These are phyloP conservation scores for Beris chalybata DNA, from an alignment of 2,888 invertebrate genomes.

Conservation along the genomic window DNA sequence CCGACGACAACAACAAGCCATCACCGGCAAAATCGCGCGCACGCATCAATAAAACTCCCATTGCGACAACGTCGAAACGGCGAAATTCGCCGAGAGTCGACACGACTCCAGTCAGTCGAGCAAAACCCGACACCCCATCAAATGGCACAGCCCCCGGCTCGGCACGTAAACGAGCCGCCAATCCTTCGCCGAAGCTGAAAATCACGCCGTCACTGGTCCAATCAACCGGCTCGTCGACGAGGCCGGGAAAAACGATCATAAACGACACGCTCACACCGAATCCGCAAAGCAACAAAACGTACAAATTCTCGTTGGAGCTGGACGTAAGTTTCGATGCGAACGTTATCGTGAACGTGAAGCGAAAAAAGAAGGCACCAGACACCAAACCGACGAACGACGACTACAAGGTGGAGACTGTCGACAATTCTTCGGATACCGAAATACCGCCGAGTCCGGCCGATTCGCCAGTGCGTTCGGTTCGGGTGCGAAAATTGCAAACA, in stretches of 20 bases:
- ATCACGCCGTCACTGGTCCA: conserved; percentile 20
- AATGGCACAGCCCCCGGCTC: conserved; percentile 8
- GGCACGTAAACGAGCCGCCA: conserved; percentile 42
- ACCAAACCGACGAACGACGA: background rate
- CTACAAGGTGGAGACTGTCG: background rate
- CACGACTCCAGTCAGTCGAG: conserved; percentile 24
- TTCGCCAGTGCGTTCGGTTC: conserved; percentile 13
- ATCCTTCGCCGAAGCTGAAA: conserved; percentile 38
- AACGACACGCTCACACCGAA: conserved; percentile 53
- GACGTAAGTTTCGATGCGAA: conserved; percentile 57
- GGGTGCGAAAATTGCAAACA: conserved; percentile 10
- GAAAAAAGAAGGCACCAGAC: conserved; percentile 48
- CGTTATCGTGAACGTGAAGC: conserved; percentile 54
- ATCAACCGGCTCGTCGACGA: conserved; percentile 39
- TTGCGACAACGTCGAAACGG: conserved; percentile 14
- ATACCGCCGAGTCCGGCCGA: conserved; percentile 19
- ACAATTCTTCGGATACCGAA: conserved; percentile 18
- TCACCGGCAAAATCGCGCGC: background rate
- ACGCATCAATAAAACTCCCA: too few species aligned
- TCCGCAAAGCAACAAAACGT: conserved; percentile 49
- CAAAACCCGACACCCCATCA: background rate
- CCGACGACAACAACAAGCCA: background rate
- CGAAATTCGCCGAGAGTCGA: conserved; percentile 17
- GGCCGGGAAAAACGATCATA: conserved; percentile 51
- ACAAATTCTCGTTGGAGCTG: conserved; percentile 55